Evolutionary conservation across 2,888 invertebrate genomes (phyloP).

Genomic region (Tillus elongatus): DNA sequence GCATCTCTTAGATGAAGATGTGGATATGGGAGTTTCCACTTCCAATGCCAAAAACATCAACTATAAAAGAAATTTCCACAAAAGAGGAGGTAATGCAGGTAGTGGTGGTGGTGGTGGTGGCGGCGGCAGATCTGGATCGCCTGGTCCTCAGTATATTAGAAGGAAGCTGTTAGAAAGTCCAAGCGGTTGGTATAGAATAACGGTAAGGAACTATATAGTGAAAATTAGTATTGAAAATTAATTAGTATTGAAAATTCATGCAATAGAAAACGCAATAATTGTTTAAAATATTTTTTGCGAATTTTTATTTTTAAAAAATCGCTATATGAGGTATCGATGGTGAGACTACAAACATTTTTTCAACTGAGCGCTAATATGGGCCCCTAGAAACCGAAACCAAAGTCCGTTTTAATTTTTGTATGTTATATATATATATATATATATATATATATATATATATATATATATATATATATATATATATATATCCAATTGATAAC

Average conservation of each 20-base stretch:
- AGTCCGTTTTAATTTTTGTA: no score
- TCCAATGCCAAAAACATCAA: slow-evolving; percentile 26
- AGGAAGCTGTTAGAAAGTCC: slow-evolving; percentile 47
- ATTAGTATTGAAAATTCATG: no score
- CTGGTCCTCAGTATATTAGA: slow-evolving; percentile 39
- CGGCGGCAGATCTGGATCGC: slow-evolving; percentile 44
- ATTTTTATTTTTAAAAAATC: no score
- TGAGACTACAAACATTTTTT: no score
- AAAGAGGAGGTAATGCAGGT: slow-evolving; percentile 14
- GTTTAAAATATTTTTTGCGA: no score
- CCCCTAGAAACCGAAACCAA: no score
- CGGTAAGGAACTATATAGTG: slow-evolving; percentile 38
- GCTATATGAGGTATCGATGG: no score
- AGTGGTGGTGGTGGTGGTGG: slow-evolving; percentile 19
- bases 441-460: slow-evolving; percentile 5
- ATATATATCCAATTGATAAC: no score
- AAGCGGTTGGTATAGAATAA: slow-evolving; percentile 64
- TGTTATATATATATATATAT: no score
- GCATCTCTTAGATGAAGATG: slow-evolving; percentile 53
- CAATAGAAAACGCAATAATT: no score
- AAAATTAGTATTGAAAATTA: neutral
- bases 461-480: slow-evolving; percentile 5
- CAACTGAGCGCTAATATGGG: no score
- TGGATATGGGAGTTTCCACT: slow-evolving; percentile 51
- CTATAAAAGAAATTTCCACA: slow-evolving; percentile 18